Base-by-base conservation (phyloP, 2,888 invertebrate species). In the Acanthoscelides obtectus region DNA sequence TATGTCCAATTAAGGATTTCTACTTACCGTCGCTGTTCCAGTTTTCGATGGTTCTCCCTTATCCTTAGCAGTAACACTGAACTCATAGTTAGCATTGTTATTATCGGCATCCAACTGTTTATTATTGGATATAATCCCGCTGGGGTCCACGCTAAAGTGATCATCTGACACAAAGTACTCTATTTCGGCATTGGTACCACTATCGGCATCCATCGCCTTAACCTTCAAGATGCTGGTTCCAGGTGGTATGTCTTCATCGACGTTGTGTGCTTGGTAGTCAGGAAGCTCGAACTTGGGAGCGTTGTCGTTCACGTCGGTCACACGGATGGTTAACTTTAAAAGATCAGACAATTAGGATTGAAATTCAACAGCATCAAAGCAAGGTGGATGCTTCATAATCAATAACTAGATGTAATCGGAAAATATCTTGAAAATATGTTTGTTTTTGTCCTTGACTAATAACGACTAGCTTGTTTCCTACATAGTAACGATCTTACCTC, bases 291-390 rank as follows among this genome's bases (percentile, higher is more conserved):
- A 98, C 85, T 96, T 95, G 0, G 98, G 98, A 8, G 96, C 95
- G 86, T 99, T 98, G 87, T 99, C 99, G 84, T 99, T 99, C 66
- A 97, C 95, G 85, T 99, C 99, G 5, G 95, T 95, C 67, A 99
- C 97, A 76, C 95, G 91, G 76, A 97, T 96, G 2, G 96, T 97
- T 68, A 97, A 86, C 96, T 96, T 88, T 65, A 89, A 89, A 69
- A 22, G 22, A 21, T 22, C 69, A 25, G 64, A 27, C 65, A 25
- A n/a, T n/a, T n/a, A n/a, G n/a, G n/a, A n/a, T n/a, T n/a, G n/a
- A n/a, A n/a, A n/a, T n/a, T n/a, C n/a, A n/a, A n/a, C n/a, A n/a
- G n/a, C n/a, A n/a, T n/a, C n/a, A n/a, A n/a, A n/a, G n/a, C n/a
- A n/a, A n/a, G n/a, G n/a, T n/a, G n/a, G n/a, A n/a, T n/a, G n/a